Evolutionary conservation across 2,113 vertebrate species (phyloP), one percentile per base, ranked within the genome.

Genomic region (Sapajus apella): DNA sequence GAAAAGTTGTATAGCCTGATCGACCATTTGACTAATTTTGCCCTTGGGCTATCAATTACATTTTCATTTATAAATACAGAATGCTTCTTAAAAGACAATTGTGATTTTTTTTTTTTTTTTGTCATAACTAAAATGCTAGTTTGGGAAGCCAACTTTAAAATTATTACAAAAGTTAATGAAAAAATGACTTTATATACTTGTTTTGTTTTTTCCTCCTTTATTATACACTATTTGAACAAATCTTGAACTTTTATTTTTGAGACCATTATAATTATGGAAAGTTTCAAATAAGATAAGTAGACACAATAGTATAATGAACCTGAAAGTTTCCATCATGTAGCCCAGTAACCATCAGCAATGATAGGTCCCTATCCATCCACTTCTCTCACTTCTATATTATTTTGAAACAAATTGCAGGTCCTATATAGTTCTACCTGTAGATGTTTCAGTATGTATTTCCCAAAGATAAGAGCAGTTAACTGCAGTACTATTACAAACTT

Each of bases 141-240:
- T 94, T 79, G 6, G 91, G 84, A 96, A 95, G 40, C 56, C 55
- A 91, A 52, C 37, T 75, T 94, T 84, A 80, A 95, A 88, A 75
- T 91, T 87, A 79, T 55, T 80, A 10, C 45, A 17, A 58, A 76
- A 85, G 27, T 84, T 80, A 92, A 85, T 84, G 43, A 77, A 77
- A 94, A 92, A 64, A 89, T 95, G 18, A 75, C 76, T 82, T 55
- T 79, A 64, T 50, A n/a, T 3, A 84, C 35, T 20, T 55, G 8
- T 73, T 47, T 93, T 73, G 3, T 14, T 30, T 30, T 55, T 47
- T 55, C 18, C 32, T 87, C 17, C 14, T 47, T 77, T 79, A 18
- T 91, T 89, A 79, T 90, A 30, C 50, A 87, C 32, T 82, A 43
- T 92, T 95, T 84, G 37, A 68, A 84, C 79, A 91, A n/a, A 68